Conservation (phyloP, 53 echinoderm and acorn worm species). For the Actinopyga echinites region DNA sequence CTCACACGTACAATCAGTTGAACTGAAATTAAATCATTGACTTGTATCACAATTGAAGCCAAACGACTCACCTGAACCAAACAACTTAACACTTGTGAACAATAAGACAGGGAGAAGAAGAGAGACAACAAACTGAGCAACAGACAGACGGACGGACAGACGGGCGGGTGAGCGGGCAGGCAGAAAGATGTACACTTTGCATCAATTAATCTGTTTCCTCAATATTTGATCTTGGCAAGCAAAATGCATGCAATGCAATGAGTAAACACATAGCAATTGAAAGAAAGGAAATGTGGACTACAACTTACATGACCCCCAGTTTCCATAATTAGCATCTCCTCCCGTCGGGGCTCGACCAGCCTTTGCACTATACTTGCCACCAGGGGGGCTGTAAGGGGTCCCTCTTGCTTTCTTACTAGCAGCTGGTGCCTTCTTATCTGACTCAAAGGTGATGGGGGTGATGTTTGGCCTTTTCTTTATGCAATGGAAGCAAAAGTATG, state of each 20-base stretch:
- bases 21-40: too few species aligned
- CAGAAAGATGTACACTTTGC: not conserved
- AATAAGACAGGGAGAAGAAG: too few species aligned
- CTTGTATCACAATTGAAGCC: too few species aligned
- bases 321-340: conserved; percentile 36
- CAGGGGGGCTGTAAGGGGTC: conserved; percentile 74
- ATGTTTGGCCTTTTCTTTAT: conserved; percentile 87
- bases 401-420: conserved; percentile 54
- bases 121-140: too few species aligned
- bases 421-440: conserved; percentile 37
- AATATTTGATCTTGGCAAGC: not conserved
- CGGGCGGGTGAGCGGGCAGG: too few species aligned
- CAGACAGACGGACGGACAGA: too few species aligned
- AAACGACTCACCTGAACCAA: too few species aligned
- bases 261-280: not conserved
- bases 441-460: conserved; percentile 82
- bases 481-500: not conserved
- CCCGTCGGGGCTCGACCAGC: conserved; percentile 77
- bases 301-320: conserved; percentile 35
- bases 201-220: not conserved
- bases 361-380: conserved; percentile 91
- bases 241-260: not conserved
- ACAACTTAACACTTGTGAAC: too few species aligned
- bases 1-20: too few species aligned
- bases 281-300: not conserved